Percentiles rank a stretch among this genome's conserved stretches.
Conservation (phyloP, 37 sponge, comb jelly and placozoan species). For the Oopsacas minuta region DNA sequence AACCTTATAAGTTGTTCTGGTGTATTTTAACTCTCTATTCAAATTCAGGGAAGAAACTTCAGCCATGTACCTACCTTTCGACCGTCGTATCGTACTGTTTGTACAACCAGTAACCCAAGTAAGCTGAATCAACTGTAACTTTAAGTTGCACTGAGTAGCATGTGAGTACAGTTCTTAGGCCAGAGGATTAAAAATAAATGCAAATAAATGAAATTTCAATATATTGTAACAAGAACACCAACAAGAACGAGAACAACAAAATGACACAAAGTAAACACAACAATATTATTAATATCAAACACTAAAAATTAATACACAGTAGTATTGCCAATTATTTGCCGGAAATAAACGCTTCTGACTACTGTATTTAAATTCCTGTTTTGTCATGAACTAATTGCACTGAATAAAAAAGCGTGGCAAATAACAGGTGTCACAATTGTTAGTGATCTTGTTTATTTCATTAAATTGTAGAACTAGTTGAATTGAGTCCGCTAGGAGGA, state of each 20-base stretch:
- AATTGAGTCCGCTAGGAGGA: not conserved
- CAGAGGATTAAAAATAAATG: constrained; percentile 3
- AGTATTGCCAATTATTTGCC: not conserved
- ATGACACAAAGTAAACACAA: no score
- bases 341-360: not conserved
- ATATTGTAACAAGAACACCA: not conserved
- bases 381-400: not conserved
- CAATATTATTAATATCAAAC: constrained; percentile 1
- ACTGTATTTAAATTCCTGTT: not conserved
- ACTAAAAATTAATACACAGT: constrained; percentile 18
- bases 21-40: no score
- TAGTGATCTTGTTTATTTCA: constrained; percentile 7
- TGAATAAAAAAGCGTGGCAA: constrained; percentile 15
- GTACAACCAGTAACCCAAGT: no score
- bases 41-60: no score
- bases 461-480: not conserved
- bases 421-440: not conserved
- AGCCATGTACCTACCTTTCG: no score
- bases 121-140: no score
- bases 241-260: no score
- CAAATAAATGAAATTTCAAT: constrained; percentile 15
- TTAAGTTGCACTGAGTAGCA: no score
- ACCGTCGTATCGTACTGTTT: no score
- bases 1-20: no score
- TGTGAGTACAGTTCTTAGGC: no score